Evolutionary conservation across 1,140 invertebrate species (phyloP).

Genomic region (Drosophila persimilis): DNA sequence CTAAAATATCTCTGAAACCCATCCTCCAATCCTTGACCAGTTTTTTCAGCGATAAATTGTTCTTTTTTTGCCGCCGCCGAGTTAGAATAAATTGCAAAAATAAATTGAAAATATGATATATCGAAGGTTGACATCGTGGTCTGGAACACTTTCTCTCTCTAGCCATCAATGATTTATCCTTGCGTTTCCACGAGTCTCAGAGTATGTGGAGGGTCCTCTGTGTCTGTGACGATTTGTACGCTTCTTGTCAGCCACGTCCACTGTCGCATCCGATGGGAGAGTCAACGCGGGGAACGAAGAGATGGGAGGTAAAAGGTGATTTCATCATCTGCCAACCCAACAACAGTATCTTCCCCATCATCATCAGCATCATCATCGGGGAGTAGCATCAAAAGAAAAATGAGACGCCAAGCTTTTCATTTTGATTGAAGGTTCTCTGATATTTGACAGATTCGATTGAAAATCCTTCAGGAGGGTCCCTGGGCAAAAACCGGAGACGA

Average conservation of each 20-base stretch:
- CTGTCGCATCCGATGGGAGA: slow-evolving; percentile 34
- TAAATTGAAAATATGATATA: slow-evolving; percentile 77
- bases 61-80: not conserved
- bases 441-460: slow-evolving; percentile 83
- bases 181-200: not conserved
- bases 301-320: slow-evolving; percentile 45
- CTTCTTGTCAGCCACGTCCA: slow-evolving; percentile 51
- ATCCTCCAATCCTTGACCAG: not conserved
- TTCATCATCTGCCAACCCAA: slow-evolving; percentile 64
- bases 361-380: slow-evolving; percentile 37
- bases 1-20: too few species aligned
- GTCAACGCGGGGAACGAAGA: slow-evolving; percentile 5
- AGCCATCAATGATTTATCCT: slow-evolving; percentile 53
- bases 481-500: slow-evolving; percentile 25
- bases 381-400: slow-evolving; percentile 55
- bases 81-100: slow-evolving; percentile 52
- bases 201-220: too few species aligned
- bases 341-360: slow-evolving; percentile 41
- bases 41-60: slow-evolving; percentile 2
- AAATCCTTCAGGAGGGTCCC: slow-evolving; percentile 71
- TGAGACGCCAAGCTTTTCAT: slow-evolving; percentile 67
- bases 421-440: slow-evolving; percentile 81
- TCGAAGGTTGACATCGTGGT: slow-evolving; percentile 40
- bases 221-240: slow-evolving; percentile 23
- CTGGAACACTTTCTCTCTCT: not conserved